These are phyloP conservation scores for Tyto alba DNA, from an alignment of 2,113 vertebrate genomes.

Conservation along the genomic window DNA sequence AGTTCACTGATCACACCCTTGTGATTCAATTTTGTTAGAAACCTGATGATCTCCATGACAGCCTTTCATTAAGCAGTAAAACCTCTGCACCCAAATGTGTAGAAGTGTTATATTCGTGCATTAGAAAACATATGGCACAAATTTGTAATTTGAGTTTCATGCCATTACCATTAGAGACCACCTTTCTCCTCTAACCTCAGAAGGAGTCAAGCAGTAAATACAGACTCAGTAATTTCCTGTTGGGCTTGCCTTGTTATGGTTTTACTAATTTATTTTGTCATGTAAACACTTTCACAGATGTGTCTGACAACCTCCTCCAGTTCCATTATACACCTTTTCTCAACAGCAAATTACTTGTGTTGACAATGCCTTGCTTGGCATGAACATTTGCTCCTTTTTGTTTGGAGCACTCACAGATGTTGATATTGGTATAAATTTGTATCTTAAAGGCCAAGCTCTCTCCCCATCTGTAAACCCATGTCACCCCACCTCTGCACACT, in stretches of 20 bases:
- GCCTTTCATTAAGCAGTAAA: neutral
- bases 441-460: neutral
- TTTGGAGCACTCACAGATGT: neutral
- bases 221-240: neutral
- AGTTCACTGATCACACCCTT: accelerated
- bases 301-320: neutral
- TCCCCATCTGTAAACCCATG: neutral
- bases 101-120: neutral
- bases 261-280: neutral
- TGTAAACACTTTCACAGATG: neutral
- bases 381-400: neutral
- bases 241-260: neutral
- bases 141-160: neutral
- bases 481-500: neutral
- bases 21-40: neutral
- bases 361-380: neutral
- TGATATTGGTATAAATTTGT: neutral
- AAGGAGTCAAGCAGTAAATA: neutral
- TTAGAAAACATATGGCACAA: neutral
- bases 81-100: neutral
- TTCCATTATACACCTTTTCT: neutral
- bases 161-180: neutral
- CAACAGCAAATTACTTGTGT: neutral
- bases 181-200: neutral
- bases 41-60: neutral